phyloP scores from a whole-genome alignment of 1,140 invertebrate species.

The Plodia interpunctella region DNA sequence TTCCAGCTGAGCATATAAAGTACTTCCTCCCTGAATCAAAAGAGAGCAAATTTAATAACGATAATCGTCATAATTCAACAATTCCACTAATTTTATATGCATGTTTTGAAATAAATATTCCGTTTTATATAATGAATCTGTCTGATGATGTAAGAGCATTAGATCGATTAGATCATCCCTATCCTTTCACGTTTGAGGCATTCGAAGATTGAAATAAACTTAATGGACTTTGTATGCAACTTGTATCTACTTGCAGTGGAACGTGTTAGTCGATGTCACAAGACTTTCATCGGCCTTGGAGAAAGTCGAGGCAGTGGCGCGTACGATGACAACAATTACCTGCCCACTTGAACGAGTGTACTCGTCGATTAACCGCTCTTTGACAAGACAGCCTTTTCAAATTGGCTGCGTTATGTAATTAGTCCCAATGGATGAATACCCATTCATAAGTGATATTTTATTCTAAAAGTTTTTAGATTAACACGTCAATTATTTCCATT shows the following conservation, averaged over 20 bases:
- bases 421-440: background rate
- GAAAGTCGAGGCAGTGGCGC: conserved; percentile 47
- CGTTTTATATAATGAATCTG: background rate
- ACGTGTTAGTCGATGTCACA: conserved; percentile 27
- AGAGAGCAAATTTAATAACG: conserved; percentile 15
- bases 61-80: background rate
- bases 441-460: background rate
- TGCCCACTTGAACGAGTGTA: conserved; percentile 35
- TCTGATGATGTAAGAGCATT: background rate
- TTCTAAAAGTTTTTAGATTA: background rate
- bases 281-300: conserved; percentile 60
- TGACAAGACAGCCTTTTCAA: conserved; percentile 6
- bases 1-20: conserved; percentile 91
- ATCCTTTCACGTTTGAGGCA: background rate
- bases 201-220: conserved; percentile 12
- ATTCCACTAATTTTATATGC: background rate
- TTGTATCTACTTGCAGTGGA: conserved; percentile 5
- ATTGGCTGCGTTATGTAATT: conserved; percentile 12
- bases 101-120: background rate
- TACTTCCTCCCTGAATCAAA: conserved; percentile 85
- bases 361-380: conserved; percentile 10
- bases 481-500: too few species aligned
- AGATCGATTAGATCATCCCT: conserved; percentile 1
- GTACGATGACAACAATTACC: conserved; percentile 41
- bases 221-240: conserved; percentile 46